Conservation (phyloP, 2,113 vertebrate genomes). For the human region DNA sequence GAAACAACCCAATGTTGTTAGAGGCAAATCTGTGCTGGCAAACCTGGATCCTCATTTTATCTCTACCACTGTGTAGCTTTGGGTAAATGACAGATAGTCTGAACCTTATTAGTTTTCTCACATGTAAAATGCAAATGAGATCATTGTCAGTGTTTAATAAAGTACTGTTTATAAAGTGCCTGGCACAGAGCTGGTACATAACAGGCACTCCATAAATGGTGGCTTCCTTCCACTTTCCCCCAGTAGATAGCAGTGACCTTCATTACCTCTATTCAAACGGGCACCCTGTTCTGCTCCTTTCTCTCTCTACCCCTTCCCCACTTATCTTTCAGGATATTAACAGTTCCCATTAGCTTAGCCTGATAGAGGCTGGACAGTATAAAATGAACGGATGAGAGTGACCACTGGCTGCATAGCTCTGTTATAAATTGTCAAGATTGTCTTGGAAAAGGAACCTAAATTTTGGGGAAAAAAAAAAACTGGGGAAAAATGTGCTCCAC, state of each 20-base stretch:
- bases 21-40: background rate
- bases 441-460: background rate
- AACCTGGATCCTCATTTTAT: background rate
- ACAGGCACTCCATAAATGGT: background rate
- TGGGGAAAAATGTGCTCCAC: background rate
- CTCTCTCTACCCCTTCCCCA: background rate
- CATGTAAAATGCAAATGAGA: background rate
- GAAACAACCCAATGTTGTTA: background rate
- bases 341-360: background rate
- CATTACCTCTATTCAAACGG: background rate
- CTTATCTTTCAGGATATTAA: background rate
- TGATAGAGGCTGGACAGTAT: background rate
- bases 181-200: background rate
- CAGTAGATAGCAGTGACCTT: background rate
- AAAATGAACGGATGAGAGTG: background rate
- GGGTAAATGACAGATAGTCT: background rate
- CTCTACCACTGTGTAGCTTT: background rate
- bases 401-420: background rate
- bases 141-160: background rate
- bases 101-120: background rate
- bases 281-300: background rate
- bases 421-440: background rate
- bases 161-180: background rate
- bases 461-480: background rate
- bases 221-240: background rate